phyloP scores from a whole-genome alignment of 2,797 vertebrate genomes.

The Lates japonicus region DNA sequence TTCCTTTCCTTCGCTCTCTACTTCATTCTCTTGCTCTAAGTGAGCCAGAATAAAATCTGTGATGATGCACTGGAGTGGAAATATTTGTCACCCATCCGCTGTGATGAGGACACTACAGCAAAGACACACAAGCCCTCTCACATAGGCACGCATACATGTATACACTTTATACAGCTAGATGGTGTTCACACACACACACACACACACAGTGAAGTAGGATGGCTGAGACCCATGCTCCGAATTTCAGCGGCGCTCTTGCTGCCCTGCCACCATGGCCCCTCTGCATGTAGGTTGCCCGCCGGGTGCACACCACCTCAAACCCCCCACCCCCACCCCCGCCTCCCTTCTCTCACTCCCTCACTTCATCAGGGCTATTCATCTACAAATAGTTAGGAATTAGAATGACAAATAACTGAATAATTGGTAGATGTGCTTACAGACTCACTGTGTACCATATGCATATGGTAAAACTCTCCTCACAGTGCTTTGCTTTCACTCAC shows the following conservation, averaged over 20 bases:
- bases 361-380: neutral
- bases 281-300: constrained; percentile 81
- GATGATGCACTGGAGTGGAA: constrained; percentile 63
- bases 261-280: constrained; percentile 70
- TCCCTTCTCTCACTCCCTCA: constrained; percentile 14
- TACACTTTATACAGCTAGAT: constrained; percentile 33
- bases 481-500: neutral
- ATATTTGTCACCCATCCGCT: constrained; percentile 65
- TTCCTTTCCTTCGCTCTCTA: neutral
- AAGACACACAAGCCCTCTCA: constrained; percentile 34
- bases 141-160: constrained; percentile 18
- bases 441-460: neutral
- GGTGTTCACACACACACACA: constrained; percentile 25
- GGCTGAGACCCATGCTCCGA: constrained; percentile 61
- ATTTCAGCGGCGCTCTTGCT: constrained; percentile 62
- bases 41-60: constrained; percentile 64
- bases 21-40: constrained; percentile 21
- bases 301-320: constrained; percentile 50
- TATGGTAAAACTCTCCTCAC: neutral
- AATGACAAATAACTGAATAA: neutral
- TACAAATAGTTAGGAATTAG: neutral
- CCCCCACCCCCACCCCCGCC: neutral
- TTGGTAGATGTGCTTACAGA: neutral
- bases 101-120: constrained; percentile 53
- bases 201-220: constrained; percentile 46